Evolutionary conservation across 2,797 vertebrate species (phyloP).

Genomic region (Morelia viridis): DNA sequence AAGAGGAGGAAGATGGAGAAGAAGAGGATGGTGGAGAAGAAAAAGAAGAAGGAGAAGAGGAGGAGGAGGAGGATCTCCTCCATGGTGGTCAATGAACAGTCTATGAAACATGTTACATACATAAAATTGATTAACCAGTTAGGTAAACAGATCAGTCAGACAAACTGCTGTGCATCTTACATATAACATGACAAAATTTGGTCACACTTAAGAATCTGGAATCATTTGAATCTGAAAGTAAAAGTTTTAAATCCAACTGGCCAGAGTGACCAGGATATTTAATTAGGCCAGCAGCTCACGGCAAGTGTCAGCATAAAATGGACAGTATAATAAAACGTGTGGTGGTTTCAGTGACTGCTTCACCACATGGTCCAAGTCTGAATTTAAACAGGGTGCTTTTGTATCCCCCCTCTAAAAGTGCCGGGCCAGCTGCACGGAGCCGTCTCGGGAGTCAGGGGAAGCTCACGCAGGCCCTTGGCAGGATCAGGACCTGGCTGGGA

Average conservation of each 20-base stretch:
- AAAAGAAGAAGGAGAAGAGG: too few species aligned
- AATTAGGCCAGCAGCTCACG: too few species aligned
- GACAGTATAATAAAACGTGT: background rate
- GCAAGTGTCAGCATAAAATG: background rate
- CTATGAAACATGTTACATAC: too few species aligned
- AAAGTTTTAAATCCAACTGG: too few species aligned
- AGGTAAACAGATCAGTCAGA: too few species aligned
- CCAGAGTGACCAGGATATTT: too few species aligned
- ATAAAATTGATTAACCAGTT: too few species aligned
- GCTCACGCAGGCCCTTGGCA: background rate
- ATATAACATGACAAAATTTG: background rate
- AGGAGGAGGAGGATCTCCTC: too few species aligned
- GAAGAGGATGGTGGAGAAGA: too few species aligned
- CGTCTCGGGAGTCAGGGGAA: background rate
- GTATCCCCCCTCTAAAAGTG: background rate
- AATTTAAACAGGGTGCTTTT: background rate
- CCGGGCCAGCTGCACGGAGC: background rate
- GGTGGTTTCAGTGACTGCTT: background rate
- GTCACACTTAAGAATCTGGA: background rate
- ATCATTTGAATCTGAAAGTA: background rate
- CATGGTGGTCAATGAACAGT: too few species aligned
- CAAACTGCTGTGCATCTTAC: too few species aligned
- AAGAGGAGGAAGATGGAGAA: too few species aligned
- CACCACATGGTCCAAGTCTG: background rate
- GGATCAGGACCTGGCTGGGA: background rate